Percentiles rank a stretch among this genome's conserved stretches.
These are phyloP conservation scores for Sapayoa aenigma DNA, from an alignment of 2,113 vertebrate species.

Conservation along the genomic window DNA sequence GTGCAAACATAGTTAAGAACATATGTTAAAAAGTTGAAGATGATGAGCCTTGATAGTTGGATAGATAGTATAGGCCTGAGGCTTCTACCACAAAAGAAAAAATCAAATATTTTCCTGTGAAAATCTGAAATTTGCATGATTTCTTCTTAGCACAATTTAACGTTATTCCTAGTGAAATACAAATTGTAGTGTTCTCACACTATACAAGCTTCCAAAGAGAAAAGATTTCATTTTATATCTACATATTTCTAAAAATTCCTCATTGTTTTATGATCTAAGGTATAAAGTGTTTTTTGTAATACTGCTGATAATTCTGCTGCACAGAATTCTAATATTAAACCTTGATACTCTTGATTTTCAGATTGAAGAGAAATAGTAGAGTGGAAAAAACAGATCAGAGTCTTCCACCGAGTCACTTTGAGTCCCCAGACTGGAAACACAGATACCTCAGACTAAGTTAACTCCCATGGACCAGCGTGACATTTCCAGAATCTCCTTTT, in stretches of 20 bases:
- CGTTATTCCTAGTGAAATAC: not conserved
- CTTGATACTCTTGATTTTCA: not conserved
- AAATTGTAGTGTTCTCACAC: not conserved
- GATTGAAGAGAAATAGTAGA: not conserved
- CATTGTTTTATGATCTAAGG: not conserved
- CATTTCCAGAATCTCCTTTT: not conserved
- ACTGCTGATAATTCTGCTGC: not conserved
- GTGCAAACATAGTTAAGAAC: not conserved
- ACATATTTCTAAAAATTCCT: not conserved
- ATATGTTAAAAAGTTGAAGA: not conserved
- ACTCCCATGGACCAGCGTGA: not conserved
- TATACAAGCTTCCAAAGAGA: not conserved
- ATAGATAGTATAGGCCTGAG: not conserved
- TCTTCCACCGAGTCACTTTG: not conserved
- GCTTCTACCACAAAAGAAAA: not conserved
- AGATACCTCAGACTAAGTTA: not conserved
- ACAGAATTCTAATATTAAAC: not conserved
- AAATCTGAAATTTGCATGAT: not conserved
- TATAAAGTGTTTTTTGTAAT: not conserved
- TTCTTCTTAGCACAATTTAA: not conserved
- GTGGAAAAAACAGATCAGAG: not conserved
- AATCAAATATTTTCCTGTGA: not conserved
- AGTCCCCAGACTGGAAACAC: not conserved
- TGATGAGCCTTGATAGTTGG: not conserved
- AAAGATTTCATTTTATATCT: not conserved